phyloP scores from a whole-genome alignment of 2,888 invertebrate species.

The Drosophila meridionalis region DNA sequence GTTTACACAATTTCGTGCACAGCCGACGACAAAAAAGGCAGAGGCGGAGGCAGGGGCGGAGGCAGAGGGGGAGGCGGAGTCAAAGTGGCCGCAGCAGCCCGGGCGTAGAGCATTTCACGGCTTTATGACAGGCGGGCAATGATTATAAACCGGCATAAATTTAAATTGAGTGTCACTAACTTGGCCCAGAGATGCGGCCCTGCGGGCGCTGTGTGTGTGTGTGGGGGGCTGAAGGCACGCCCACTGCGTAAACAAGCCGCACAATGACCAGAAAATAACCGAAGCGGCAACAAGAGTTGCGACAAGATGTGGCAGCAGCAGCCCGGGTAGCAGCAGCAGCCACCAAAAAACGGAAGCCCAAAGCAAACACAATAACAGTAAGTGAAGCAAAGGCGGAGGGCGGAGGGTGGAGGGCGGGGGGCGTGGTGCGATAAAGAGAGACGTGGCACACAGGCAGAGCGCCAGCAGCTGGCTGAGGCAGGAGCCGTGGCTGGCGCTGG shows the following conservation, averaged over 20 bases:
- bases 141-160: conserved; percentile 73
- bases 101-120: conserved; percentile 41
- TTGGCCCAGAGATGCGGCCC: conserved; percentile 49
- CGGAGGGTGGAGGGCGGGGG: not conserved
- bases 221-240: conserved; percentile 25
- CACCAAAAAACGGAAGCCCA: conserved; percentile 54
- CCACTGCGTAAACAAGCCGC: conserved; percentile 70
- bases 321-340: conserved; percentile 17
- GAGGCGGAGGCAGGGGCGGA: not conserved
- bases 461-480: not conserved
- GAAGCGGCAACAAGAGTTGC: conserved; percentile 62
- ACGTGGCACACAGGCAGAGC: conserved; percentile 1
- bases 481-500: conserved; percentile 21
- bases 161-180: conserved; percentile 74
- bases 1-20: conserved; percentile 56
- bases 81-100: not conserved
- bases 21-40: conserved; percentile 17
- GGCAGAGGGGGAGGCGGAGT: not conserved
- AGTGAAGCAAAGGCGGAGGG: conserved; percentile 48
- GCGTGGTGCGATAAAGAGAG: conserved; percentile 24
- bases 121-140: conserved; percentile 64
- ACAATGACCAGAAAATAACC: conserved; percentile 70
- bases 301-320: conserved; percentile 50
- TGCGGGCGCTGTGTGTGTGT: conserved; percentile 18
- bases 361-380: conserved; percentile 70